These are phyloP conservation scores for Sander vitreus DNA, from an alignment of 2,113 vertebrate species.

Conservation along the genomic window DNA sequence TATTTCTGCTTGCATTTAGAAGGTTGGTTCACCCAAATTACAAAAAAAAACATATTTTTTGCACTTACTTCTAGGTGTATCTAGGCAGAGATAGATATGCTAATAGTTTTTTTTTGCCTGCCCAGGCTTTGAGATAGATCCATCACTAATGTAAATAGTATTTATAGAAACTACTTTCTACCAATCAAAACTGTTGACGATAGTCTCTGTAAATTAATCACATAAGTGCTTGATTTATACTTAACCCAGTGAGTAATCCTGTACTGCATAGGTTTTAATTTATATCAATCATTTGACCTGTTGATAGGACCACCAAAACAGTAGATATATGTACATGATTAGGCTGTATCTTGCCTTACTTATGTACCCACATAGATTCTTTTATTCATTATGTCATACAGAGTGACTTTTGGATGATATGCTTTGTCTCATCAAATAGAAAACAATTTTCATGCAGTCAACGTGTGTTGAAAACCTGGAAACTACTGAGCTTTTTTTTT, in stretches of 20 bases:
- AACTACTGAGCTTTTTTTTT: neutral
- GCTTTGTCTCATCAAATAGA: neutral
- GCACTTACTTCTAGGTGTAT: neutral
- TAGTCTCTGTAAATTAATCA: neutral
- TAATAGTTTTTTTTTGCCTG: neutral
- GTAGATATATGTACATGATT: neutral
- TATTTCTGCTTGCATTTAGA: neutral
- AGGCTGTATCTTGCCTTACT: neutral
- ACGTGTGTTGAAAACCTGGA: neutral
- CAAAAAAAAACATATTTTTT: neutral
- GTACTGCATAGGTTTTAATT: neutral
- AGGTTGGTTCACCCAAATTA: neutral
- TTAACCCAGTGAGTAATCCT: neutral
- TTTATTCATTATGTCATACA: neutral
- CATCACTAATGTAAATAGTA: neutral
- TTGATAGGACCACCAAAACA: neutral
- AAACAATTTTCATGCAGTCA: neutral
- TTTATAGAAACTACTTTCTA: neutral
- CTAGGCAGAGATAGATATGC: neutral
- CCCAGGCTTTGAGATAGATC: neutral
- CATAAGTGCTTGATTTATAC: neutral
- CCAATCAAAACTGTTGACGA: neutral
- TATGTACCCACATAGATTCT: neutral
- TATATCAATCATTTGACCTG: too few relatives aligned
- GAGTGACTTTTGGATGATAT: neutral